Base-by-base conservation (phyloP, 2,888 invertebrate genomes). In the Lobophora halterata region DNA sequence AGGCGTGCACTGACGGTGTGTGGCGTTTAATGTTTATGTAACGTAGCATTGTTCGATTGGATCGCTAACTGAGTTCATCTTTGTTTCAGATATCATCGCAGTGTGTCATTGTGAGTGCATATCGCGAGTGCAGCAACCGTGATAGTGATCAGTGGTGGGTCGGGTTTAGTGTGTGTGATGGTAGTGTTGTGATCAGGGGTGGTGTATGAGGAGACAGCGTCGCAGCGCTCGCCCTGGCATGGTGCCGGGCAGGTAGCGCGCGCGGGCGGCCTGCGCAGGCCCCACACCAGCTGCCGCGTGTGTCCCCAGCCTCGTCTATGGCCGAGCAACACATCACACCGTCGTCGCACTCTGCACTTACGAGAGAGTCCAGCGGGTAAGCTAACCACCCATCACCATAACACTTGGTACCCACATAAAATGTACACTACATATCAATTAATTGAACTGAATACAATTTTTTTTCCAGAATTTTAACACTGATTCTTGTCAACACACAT, bases 261-360 rank as follows among this genome's bases (percentile, higher is more conserved):
- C 86, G 83, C 85, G 82, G 86, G 85, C 73, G 83, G 87, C 87
- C 83, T 81, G 80, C 85, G 85, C 86, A 82, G 82, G 85, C 87
- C 86, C 80, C 85, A 76, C 79, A 82, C 76, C 78, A 82, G 85
- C 82, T 81, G 79, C 77, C 80, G 83, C 83, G 85, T 74, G 91
- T 90, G 90, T 91, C 90, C 90, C 91, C 86, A 93, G 93, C 92
- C 91, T 92, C 92, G 94, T 93, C 94, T 95, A 94, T 94, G 94
- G 94, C 94, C 93, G 93, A 94, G 92, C 93, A 93, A 93, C 93
- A 92, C 92, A 92, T 90, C 89, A 90, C 90, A 90, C 90, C 91
- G 89, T 89, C 85, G 89, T 89, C 90, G 89, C 91, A 90, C 91
- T 90, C 91, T 90, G 91, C 90, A 89, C 89, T 90, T 88, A 89